Base-by-base conservation (phyloP, 2,113 vertebrate genomes). In the Peromyscus californicus region DNA sequence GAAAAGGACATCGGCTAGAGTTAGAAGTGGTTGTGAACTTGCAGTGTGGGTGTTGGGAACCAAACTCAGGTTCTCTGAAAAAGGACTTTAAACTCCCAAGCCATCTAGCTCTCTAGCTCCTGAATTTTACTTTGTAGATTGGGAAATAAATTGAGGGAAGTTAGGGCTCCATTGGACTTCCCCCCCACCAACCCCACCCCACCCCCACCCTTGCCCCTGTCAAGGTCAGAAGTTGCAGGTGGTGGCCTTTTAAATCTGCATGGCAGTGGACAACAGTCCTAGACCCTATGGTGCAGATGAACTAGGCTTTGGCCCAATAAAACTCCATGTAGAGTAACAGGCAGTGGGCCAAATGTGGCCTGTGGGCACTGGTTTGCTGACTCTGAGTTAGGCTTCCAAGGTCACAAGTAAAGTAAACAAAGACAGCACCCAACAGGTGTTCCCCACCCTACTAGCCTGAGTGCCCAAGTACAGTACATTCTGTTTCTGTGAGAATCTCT, bases 351-450 rank as follows among this genome's bases (percentile, higher is more conserved):
- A 74, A 4, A 2, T 26, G 10, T 39, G 21, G 65, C 51, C 51
- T 21, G 4, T 4, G 72, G 74, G 48, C 51, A 48, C 57, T 8
- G 1, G 42, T 42, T 63, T 59, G 29, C 72, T 0, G 0, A 7
- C 80, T 4, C 31, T 26, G 39, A 5, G 10, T 33, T 72, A 87
- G 45, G 45, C 67, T 63, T 87, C 91, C 74, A 86, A 92, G 80
- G 82, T 93, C 91, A 61, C 69, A 24, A 61, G 19, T 26, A 24
- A 72, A 86, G 84, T 87, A 80, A 61, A 82, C 39, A 10, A 69
- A 78, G 87, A 61, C 72, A 54, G 19, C 70, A 24, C 26, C 88
- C 97, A 96, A 87, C 95, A 94, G 91, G 89, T 93, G 61, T n/a
- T n/a, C 39, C 15, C n/a, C 6, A 8, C 11, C 76, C 59, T 33